Base-by-base conservation (phyloP, 2,113 vertebrate genomes). In the Chionis minor region DNA sequence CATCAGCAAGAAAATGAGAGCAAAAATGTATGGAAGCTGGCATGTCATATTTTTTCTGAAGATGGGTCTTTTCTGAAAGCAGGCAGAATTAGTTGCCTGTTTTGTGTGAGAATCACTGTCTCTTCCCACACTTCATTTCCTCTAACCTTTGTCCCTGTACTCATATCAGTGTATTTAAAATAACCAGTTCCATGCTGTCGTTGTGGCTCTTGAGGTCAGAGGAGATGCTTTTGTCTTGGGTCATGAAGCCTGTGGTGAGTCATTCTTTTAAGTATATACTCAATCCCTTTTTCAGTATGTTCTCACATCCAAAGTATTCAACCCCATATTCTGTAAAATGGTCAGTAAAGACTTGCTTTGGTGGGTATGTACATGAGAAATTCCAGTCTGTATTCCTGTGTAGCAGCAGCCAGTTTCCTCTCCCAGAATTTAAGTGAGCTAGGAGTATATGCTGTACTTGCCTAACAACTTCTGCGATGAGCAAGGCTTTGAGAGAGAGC, bases 81-180 rank as follows among this genome's bases (percentile, higher is more conserved):
- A 73, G 20, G 26, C 74, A 81, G 63, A 90, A 90, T 74, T 84
- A 47, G 56, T 54, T 81, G 85, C 33, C 70, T 95, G 80, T 91
- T 95, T 55, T 86, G 21, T 96, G 26, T 97, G 94, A 97, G 95
- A 97, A 95, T 95, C 77, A 77, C 65, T 92, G 83, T 75, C 75
- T 97, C 95, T 96, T 91, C 95, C 96, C 95, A 96, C 71, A 78
- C 91, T 97, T 95, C 26, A 62, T 94, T 95, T 95, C 95, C 94
- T 92, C 61, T 97, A 77, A 97, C 92, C 92, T 96, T 96, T 95
- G 96, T 88, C 96, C 94, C 62, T 44, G 35, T 88, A 61, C 42
- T 49, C 84, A 23, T 96, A 94, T 94, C 72, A 94, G 32, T 86
- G 54, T 66, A 51, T 94, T 95, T 95, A 79, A 97, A 96, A 87